Conservation (phyloP, 2,113 vertebrate genomes). For the Percina caprodes region DNA sequence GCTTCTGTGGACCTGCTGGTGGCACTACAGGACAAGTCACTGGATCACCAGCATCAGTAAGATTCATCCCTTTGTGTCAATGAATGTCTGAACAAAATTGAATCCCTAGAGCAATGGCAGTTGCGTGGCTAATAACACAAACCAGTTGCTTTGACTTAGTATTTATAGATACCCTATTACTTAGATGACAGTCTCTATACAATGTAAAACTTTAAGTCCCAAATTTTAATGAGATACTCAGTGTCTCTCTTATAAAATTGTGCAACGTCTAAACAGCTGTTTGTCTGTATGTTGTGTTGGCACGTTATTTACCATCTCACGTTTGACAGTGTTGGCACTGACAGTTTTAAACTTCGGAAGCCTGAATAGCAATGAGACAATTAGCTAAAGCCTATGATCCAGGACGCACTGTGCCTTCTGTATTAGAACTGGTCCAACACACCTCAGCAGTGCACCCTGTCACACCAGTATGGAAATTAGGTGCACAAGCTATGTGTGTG, state of each 20-base stretch:
- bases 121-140: background rate
- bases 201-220: background rate
- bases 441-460: conserved; percentile 34
- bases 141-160: background rate
- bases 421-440: conserved; percentile 47
- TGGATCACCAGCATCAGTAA: background rate
- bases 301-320: too few relatives aligned
- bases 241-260: background rate
- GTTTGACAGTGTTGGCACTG: background rate
- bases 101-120: too few relatives aligned
- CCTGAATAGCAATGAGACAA: conserved; percentile 54
- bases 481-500: background rate
- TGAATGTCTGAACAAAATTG: background rate
- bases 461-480: conserved; percentile 44
- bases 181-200: background rate
- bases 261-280: background rate
- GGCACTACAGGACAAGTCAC: background rate
- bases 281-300: too few relatives aligned
- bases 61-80: too few relatives aligned
- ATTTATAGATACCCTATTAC: background rate
- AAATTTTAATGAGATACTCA: background rate
- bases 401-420: conserved; percentile 25
- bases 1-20: too few relatives aligned
- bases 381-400: conserved; percentile 64
- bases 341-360: conserved; percentile 22